Evolutionary conservation across 2,888 invertebrate species (phyloP), one percentile per base, ranked within the genome.

Genomic region (Cephus sareptanus): DNA sequence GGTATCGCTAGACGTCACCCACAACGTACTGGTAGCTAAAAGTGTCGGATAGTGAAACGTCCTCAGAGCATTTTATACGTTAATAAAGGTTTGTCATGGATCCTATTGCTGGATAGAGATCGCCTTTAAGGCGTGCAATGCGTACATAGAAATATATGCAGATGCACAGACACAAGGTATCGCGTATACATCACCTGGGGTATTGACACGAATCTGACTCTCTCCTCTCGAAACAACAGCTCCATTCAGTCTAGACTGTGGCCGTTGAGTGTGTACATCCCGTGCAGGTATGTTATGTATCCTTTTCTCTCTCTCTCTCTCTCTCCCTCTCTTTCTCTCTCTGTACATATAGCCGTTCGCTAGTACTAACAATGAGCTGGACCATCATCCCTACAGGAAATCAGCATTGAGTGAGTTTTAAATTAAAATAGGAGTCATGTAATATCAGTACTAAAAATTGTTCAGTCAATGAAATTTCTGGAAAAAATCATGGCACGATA

Each of bases 201-300:
- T 80, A 80, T 80, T 78, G 80, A 80, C 80, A 78, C 76, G 75
- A 76, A 68, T 73, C 74, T 34, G 40, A 70, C 75, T 35, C 56
- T 30, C 74, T 68, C 68, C 70, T 68, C 34, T 75, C 40, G 74
- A 71, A 73, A 79, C 77, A 77, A 78, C 80, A 73, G 76, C 75
- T 77, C 76, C 76, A 79, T 80, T 80, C 80, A 75, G 78, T 75
- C 73, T 73, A 77, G 77, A 80, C 80, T 69, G 35, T 76, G 73
- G 73, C 34, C 12, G 40, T 68, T 33, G 76, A 70, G 76, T 70
- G 70, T 69, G 37, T 69, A 76, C 70, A 73, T 73, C 77, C 73
- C 35, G 73, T 73, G 77, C 30, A 33, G 23, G 73, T 73, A 73
- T 30, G 73, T 73, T 31, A 23, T 56, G 23, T 56, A 23, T 56